Percentiles rank a stretch among this genome's conserved stretches.
Evolutionary conservation across 2,113 vertebrate species (phyloP).

Genomic region (Perca flavescens): DNA sequence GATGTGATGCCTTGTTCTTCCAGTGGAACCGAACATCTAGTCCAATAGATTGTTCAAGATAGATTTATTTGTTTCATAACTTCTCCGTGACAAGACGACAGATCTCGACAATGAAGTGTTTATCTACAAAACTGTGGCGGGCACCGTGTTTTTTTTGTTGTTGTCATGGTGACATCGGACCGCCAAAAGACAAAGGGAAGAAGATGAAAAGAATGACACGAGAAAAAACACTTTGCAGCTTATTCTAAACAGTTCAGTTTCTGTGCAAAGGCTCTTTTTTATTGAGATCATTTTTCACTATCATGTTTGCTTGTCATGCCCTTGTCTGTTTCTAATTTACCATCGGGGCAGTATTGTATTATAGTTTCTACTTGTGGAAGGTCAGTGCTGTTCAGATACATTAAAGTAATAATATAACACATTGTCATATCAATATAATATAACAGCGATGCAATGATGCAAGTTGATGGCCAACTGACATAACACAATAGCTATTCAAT

Average conservation of each 20-base stretch:
- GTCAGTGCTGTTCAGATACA: neutral
- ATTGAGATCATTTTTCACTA: constrained; percentile 23
- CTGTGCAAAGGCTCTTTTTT: neutral
- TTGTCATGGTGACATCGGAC: constrained; percentile 36
- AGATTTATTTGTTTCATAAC: constrained; percentile 47
- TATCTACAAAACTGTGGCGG: neutral
- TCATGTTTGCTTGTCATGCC: constrained; percentile 16
- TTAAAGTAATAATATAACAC: neutral
- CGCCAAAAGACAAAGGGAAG: neutral
- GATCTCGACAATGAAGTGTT: constrained; percentile 39
- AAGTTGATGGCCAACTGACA: neutral
- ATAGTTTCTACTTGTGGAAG: neutral
- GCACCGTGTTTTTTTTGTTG: constrained; percentile 38
- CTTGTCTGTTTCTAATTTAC: constrained; percentile 41
- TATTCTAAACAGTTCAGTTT: constrained; percentile 9
- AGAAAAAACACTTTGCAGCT: constrained; percentile 12
- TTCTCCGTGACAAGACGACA: constrained; percentile 23
- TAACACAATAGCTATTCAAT: neutral
- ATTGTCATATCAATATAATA: constrained; percentile 1
- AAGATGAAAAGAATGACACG: neutral
- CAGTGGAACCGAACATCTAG: constrained; percentile 22
- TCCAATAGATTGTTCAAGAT: constrained; percentile 21
- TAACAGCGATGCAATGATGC: neutral
- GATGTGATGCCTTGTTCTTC: constrained; percentile 18
- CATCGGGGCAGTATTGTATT: neutral